Conservation (phyloP, 2,888 invertebrate species). For the Nephrotoma flavescens region DNA sequence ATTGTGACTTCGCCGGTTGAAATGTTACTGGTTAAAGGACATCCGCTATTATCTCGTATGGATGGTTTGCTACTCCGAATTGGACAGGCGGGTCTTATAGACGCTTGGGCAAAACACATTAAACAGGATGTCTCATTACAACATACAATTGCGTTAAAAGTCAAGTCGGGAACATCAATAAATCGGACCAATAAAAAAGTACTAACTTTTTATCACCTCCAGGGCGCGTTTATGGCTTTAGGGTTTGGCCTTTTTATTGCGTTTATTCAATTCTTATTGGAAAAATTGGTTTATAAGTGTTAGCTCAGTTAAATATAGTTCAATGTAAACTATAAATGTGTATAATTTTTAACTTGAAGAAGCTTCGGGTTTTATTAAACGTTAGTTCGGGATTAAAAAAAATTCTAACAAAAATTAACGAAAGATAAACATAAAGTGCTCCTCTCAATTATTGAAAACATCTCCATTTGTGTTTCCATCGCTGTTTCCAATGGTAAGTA, state of each 20-base stretch:
- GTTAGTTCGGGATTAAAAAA: no score
- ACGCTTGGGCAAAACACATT: neutral
- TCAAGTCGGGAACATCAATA: neutral
- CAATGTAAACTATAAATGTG: neutral
- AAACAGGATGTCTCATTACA: neutral
- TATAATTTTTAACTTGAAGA: no score
- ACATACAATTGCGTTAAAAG: neutral
- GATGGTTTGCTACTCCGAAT: neutral
- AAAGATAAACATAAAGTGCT: no score
- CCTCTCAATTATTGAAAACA: no score
- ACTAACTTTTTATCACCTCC: neutral
- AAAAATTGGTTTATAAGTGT: neutral
- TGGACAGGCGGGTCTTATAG: neutral
- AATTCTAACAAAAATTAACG: no score
- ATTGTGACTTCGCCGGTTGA: neutral
- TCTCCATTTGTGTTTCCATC: no score
- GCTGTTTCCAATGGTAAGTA: neutral
- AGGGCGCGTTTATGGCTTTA: constrained; percentile 1
- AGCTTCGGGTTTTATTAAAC: no score
- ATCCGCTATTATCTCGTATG: neutral
- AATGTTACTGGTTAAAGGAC: constrained; percentile 1
- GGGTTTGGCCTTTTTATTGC: neutral
- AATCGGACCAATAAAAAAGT: neutral
- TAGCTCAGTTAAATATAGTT: neutral
- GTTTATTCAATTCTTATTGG: neutral